phyloP scores from a whole-genome alignment of 2,113 vertebrate genomes.

The Dicaeum eximium region DNA sequence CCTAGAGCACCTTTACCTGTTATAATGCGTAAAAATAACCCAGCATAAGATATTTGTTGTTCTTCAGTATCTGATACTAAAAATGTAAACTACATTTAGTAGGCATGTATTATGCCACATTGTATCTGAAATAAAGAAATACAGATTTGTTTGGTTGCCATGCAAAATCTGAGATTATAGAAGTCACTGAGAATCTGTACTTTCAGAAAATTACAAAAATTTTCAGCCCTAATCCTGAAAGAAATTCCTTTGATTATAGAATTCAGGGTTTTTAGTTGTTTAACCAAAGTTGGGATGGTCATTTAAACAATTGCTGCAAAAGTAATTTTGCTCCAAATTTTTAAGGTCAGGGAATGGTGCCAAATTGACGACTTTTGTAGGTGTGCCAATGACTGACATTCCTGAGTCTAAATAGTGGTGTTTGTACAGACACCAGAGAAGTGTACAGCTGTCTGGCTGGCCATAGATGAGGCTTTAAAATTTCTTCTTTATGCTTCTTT shows the following conservation, averaged over 20 bases:
- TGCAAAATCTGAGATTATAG: background rate
- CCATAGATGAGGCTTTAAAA: background rate
- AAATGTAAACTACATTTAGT: background rate
- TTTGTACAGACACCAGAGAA: background rate
- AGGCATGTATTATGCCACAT: background rate
- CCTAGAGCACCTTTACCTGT: background rate
- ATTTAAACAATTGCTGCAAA: background rate
- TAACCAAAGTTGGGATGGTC: background rate
- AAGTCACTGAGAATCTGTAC: background rate
- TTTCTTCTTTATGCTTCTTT: background rate
- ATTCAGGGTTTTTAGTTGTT: background rate
- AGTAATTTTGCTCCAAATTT: background rate
- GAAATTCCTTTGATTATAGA: background rate
- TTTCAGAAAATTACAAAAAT: background rate
- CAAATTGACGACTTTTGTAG: background rate
- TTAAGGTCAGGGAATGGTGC: background rate
- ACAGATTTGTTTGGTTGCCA: background rate
- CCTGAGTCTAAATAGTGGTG: background rate
- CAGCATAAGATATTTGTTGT: background rate
- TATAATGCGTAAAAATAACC: background rate
- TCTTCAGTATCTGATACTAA: background rate
- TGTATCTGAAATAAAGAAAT: background rate
- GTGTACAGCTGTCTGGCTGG: background rate
- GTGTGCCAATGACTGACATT: background rate
- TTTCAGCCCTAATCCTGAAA: background rate